Evolutionary conservation across 2,113 vertebrate species (phyloP), one percentile per base, ranked within the genome.

Genomic region (Clinocottus analis): DNA sequence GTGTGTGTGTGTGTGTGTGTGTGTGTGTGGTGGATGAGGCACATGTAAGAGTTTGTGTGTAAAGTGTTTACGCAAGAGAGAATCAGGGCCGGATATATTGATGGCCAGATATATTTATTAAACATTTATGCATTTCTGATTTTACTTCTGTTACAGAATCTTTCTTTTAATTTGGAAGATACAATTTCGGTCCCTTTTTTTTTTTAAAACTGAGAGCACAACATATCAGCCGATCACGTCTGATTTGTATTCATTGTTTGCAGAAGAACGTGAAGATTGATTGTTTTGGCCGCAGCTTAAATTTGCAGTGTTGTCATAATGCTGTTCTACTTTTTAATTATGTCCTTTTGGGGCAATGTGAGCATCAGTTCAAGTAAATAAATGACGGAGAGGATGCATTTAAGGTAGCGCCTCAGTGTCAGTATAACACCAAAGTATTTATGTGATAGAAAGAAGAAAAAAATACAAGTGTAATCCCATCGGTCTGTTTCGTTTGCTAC

Each of bases 1-100:
- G 23, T 45, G 75, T 53, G 59, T 65, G 77, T 80, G 43, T 17
- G 43, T 45, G 43, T 45, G 4, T 65, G 35, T 81, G 75, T 81
- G 64, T 49, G 43, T 65, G 21, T 45, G 75, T 66, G 55, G 70
- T 74, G 29, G 65, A 21, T 59, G 56, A 16, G 21, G 17, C 35
- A 39, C 29, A 45, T 66, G 35, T 58, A n/a, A 47, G 17, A n/a
- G 8, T 41, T 8, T 62, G 25, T 73, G 56, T 68, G 37, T 72
- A 47, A 17, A 21, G 35, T 60, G 0, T 43, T 7, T 43, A 75
- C 43, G 8, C 17, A 62, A 39, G 19, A 86, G 43, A 65, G 47
- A 62, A 59, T 68, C 4, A 45, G 41, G 55, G 25, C 55, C 75
- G 11, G 39, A 35, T 23, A 77, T 72, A 80, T 53, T 69, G 61